Base-by-base conservation (phyloP, 2,797 vertebrate genomes). In the Columba guinea region DNA sequence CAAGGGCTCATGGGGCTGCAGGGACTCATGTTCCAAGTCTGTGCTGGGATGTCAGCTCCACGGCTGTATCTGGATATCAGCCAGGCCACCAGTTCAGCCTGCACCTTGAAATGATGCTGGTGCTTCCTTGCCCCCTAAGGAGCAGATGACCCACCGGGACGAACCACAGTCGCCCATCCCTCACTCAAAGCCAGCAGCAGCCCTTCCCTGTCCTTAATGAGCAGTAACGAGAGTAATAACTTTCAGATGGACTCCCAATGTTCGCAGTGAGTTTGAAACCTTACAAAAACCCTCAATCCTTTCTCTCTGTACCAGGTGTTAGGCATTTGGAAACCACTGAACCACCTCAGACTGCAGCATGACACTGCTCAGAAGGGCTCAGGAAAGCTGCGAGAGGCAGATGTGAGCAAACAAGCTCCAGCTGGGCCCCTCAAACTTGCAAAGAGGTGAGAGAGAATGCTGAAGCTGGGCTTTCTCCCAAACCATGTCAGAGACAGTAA, bases 1-100 rank as follows among this genome's bases (percentile, higher is more conserved):
- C 9, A 19, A 46, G 4, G 60, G 46, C 41, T 60, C 2, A 0
- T 2, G 34, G 12, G 32, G 39, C 30, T 1, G 2, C 1, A 0
- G 23, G 7, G 14, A 11, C 32, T 49, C 26, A 4, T 14, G 46
- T 3, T n/a, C 35, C 1, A 0, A 5, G 10, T 53, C 28, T 11
- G 23, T 4, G 0, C n/a, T 4, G 77, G 19, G 51, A 24, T n/a
- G 28, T 53, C 56, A 55, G 20, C 32, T 71, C 51, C 53, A 7
- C 5, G 11, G 9, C 34, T 4, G 20, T 3, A 8, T 4, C n/a
- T n/a, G 81, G 46, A 0, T 34, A 11, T 21, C 5, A 39, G 7
- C 22, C 2, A 0, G 22, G 30, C 63, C 13, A 14, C 35, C 52
- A 22, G 18, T 4, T 23, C 65, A 48, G 19, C 18, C 48, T 49